These are phyloP conservation scores for Lasioglossum leucozonium DNA, from an alignment of 2,888 invertebrate species.

Conservation along the genomic window DNA sequence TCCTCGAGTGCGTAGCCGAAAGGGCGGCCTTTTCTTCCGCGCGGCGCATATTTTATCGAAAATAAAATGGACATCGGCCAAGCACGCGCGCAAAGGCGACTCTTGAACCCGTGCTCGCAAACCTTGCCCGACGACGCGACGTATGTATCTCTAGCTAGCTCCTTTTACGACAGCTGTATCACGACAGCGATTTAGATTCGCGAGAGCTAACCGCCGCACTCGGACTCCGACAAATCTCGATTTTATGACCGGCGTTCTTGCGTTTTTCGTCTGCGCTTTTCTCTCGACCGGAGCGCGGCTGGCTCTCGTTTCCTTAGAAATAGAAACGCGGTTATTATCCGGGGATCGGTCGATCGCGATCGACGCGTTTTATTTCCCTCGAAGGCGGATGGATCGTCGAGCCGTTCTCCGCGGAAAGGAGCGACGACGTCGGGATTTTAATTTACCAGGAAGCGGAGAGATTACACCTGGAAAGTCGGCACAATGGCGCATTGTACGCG, in stretches of 20 bases:
- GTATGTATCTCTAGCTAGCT: slow-evolving; percentile 4
- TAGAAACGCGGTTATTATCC: neutral
- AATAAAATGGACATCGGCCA: slow-evolving; percentile 69
- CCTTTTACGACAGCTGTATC: slow-evolving; percentile 44
- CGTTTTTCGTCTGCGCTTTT: slow-evolving; percentile 5
- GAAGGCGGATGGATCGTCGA: neutral
- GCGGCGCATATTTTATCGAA: slow-evolving; percentile 60
- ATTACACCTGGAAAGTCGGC: slow-evolving; percentile 76
- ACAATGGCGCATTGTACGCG: slow-evolving; percentile 78
- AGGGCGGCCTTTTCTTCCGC: slow-evolving; percentile 43
- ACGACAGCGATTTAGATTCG: slow-evolving; percentile 44
- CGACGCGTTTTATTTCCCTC: neutral
- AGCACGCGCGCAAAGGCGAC: slow-evolving; percentile 23
- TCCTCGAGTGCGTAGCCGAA: slow-evolving; percentile 38
- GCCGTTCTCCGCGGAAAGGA: neutral
- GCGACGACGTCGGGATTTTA: slow-evolving; percentile 65
- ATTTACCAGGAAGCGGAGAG: slow-evolving; percentile 72
- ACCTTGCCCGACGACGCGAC: slow-evolving; percentile 16
- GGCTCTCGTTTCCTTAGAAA: neutral
- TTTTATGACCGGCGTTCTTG: slow-evolving; percentile 18
- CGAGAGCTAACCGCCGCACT: neutral
- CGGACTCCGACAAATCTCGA: slow-evolving; percentile 39
- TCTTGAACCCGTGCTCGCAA: slow-evolving; percentile 18
- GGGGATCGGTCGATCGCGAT: neutral
- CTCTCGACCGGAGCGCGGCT: neutral